Percentiles rank a stretch among this genome's conserved stretches.
phyloP scores from a whole-genome alignment of 2,797 vertebrate genomes.

The Parauchenoglanis punctatus region DNA sequence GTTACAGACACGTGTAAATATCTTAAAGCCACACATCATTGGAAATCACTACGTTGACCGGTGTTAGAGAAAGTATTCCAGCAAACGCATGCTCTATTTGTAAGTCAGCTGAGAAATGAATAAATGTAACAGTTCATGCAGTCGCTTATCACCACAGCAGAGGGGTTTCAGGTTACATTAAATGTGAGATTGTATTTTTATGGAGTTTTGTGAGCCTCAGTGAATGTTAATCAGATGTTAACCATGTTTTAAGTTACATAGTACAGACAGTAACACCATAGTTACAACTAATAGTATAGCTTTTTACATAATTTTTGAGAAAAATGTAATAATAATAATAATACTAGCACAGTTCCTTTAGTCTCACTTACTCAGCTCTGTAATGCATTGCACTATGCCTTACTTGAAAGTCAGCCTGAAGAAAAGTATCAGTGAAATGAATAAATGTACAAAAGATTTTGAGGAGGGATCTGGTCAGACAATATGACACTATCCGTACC shows the following conservation, averaged over 20 bases:
- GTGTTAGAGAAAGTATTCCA: neutral
- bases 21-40: neutral
- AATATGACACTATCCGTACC: neutral
- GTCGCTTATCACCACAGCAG: neutral
- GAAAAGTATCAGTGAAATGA: neutral
- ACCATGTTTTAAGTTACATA: neutral
- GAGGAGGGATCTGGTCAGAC: neutral
- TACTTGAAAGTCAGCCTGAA: neutral
- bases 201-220: neutral
- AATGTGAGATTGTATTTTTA: too few species aligned
- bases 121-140: neutral
- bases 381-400: neutral
- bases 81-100: neutral
- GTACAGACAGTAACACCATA: neutral
- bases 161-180: neutral
- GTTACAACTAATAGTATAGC: neutral
- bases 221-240: too few species aligned
- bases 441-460: conserved; percentile 11
- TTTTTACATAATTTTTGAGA: neutral
- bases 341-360: neutral
- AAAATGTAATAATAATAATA: neutral
- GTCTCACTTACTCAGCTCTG: neutral
- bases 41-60: neutral
- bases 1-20: conserved; percentile 14
- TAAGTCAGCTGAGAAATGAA: neutral